Percentiles rank a stretch among this genome's conserved stretches.
These are phyloP conservation scores for Acanthisitta chloris DNA, from an alignment of 2,113 vertebrate genomes.

Conservation along the genomic window DNA sequence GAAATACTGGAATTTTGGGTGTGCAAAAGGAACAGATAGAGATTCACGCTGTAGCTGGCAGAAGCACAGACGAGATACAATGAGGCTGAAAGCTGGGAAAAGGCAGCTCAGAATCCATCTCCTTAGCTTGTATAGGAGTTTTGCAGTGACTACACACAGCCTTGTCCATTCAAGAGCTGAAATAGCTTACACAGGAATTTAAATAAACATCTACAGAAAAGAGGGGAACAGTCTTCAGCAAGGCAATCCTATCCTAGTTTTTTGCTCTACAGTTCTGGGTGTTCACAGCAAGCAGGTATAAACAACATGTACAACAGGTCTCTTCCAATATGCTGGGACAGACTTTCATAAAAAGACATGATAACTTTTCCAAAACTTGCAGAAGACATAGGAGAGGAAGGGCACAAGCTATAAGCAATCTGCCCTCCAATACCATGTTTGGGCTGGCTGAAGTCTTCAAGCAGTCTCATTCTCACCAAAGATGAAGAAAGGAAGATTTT, in stretches of 20 bases:
- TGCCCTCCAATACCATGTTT: not conserved
- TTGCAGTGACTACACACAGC: not conserved
- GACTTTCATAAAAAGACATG: not conserved
- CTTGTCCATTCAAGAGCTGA: not conserved
- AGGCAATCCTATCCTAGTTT: not conserved
- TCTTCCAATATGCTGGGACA: not conserved
- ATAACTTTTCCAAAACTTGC: not conserved
- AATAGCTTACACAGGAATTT: not conserved
- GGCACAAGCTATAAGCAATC: not conserved
- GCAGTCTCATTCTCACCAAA: not conserved
- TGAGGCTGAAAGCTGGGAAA: not conserved
- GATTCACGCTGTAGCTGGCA: not conserved
- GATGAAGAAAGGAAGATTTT: not conserved
- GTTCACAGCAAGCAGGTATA: not conserved
- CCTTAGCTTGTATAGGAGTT: not conserved
- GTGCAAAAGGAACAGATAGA: not conserved
- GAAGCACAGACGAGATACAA: not conserved
- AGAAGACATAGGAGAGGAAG: not conserved
- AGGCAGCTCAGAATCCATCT: not conserved
- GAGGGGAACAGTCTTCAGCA: not conserved
- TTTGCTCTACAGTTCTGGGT: not conserved
- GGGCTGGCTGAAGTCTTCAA: not conserved
- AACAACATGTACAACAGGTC: rapidly evolving
- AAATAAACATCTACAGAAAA: not conserved
- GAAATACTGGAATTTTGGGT: not conserved